Base-by-base conservation (phyloP, 2,113 vertebrate genomes). In the Corvus moneduloides region DNA sequence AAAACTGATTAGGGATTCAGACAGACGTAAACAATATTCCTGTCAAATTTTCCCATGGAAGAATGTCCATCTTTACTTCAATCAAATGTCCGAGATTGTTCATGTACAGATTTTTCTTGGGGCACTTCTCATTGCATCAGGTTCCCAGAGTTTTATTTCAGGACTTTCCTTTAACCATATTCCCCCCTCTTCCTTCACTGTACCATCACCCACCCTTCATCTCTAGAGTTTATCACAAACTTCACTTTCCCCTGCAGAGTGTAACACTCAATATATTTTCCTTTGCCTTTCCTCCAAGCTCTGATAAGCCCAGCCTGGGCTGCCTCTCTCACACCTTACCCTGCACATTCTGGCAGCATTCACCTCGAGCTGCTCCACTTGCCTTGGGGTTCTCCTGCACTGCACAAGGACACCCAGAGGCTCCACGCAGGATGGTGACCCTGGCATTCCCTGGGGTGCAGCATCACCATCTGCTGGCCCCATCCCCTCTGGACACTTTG, bases 11-110 rank as follows among this genome's bases (percentile, higher is more conserved):
- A 69, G 46, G 35, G 33, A 84, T 93, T 90, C 68, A 84, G 49
- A 18, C 15, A 33, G 61, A 71, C 16, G 16, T 27, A 58, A 68
- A 44, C 22, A 28, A 13, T 48, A 6, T 24, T 72, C 13, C 56
- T 59, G 41, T 56, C 68, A 67, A 83, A 75, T 37, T 21, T 30
- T 23, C 10, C 46, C 28, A 17, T 0, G 1, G 64, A 55, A 26
- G 2, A 63, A 41, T 71, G 30, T 15, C 49, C 30, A 51, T 58
- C 30, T 66, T 59, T 67, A 63, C 44, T 74, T 87, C 68, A 74
- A 63, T 79, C 28, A 66, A 49, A 58, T n/a, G 35, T 14, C 62
- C 0, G 0, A 54, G 24, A 10, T 14, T 39, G 30, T n/a, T 76
- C 32, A 27, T 2, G 8, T 49, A 9, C 8, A 1, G 77, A 16